phyloP scores from a whole-genome alignment of 2,797 vertebrate species.

The Artibeus jamaicensis region DNA sequence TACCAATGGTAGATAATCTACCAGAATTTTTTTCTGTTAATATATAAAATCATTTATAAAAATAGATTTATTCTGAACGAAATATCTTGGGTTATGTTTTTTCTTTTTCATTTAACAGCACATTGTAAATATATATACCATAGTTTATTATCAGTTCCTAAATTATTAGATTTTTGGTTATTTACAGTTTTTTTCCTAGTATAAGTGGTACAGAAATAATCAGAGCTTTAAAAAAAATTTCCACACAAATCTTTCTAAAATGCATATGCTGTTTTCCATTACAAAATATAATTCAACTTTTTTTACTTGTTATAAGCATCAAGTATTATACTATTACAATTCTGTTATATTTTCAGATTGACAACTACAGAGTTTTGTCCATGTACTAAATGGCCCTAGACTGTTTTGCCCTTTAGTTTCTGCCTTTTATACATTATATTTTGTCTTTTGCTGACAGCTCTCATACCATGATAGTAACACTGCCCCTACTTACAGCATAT shows the following conservation, averaged over 20 bases:
- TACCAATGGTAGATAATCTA: neutral
- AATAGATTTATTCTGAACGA: neutral
- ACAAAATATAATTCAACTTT: neutral
- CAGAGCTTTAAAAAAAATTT: neutral
- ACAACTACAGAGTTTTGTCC: neutral
- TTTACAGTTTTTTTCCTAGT: neutral
- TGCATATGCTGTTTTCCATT: neutral
- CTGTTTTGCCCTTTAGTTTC: neutral
- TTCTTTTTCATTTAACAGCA: neutral
- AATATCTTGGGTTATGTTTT: neutral
- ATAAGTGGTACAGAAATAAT: neutral
- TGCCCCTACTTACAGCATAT: neutral
- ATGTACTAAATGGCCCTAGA: neutral
- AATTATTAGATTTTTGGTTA: conserved; percentile 37
- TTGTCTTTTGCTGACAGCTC: neutral
- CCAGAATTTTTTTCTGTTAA: neutral
- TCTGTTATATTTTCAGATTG: neutral
- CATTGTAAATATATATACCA: neutral
- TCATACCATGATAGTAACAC: neutral
- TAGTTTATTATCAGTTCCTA: neutral
- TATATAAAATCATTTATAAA: neutral
- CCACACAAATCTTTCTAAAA: neutral
- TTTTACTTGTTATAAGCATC: neutral
- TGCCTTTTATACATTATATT: neutral
- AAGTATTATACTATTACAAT: neutral